Base-by-base conservation (phyloP, 2,113 vertebrate genomes). In the Hypanus sabinus region DNA sequence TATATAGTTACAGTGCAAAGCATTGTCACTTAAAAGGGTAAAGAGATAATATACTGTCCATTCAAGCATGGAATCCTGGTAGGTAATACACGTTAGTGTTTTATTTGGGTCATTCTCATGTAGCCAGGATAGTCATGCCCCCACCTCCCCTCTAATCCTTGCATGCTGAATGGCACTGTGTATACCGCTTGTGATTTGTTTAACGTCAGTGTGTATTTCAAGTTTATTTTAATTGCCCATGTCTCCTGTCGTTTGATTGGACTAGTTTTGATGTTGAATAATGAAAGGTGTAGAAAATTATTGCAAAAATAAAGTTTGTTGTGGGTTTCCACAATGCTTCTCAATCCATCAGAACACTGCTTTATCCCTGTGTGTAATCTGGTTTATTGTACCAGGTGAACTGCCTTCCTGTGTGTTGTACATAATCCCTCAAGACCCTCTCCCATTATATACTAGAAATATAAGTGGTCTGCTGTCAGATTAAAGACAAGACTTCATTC, bases 181-280 rank as follows among this genome's bases (percentile, higher is more conserved):
- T 73, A 73, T 2, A 70, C 68, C 2, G 71, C 16, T 73, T 36
- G 30, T 88, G 85, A 65, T 88, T 33, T 33, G 16, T n/a, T n/a
- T 60, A 65, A 65, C 85, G 16, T 68, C 60, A 90, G 65, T 8
- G 65, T 16, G 30, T 65, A 16, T 88, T 65, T 1, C 57, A 65
- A 20, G 30, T 90, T 65, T 65, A 33, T 18, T 90, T 90, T 90
- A 90, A 20, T 90, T 65, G 85, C 16, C 57, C 65, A 12, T 65
- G 85, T 8, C 57, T 88, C 27, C 12, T 87, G 30, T n/a, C 14
- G 57, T 27, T 90, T 33, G 14, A 33, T 65, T 0, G 60, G 60
- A 65, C 38, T n/a, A 90, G 83, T 88, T 60, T 65, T 88, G 85
- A 88, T 88, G 57, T 88, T n/a, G 60, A 90, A 65, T 90, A 90